Conservation (phyloP, 2,113 vertebrate genomes). For the Pygoscelis antarcticus region DNA sequence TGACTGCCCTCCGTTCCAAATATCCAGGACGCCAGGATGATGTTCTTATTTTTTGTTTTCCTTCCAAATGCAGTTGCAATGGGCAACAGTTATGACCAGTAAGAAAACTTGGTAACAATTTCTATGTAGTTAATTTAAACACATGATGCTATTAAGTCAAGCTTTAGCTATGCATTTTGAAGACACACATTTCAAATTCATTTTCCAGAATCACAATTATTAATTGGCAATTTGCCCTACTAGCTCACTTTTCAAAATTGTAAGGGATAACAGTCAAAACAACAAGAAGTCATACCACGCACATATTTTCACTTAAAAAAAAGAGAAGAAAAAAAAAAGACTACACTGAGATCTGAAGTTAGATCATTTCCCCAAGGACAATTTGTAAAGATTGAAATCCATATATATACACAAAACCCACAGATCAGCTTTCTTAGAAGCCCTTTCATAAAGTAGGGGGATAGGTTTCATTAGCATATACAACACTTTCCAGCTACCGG, state of each 20-base stretch:
- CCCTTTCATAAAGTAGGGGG: background rate
- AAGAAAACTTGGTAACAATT: background rate
- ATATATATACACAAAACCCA: background rate
- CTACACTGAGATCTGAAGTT: background rate
- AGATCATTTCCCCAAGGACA: background rate
- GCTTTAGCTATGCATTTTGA: background rate
- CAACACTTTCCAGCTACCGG: no score
- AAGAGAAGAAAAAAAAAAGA: background rate
- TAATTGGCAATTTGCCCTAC: background rate
- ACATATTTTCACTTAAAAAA: background rate
- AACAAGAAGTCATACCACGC: background rate
- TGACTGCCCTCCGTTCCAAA: background rate
- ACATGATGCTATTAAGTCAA: background rate
- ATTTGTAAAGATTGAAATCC: background rate
- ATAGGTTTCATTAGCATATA: background rate
- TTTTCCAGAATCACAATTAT: background rate
- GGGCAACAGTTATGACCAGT: background rate
- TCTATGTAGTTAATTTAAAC: background rate
- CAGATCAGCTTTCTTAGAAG: background rate
- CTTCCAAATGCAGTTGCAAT: background rate
- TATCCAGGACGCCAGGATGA: background rate
- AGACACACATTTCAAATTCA: background rate
- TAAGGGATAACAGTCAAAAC: background rate
- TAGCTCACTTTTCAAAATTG: background rate
- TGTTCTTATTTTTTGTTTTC: background rate